phyloP scores from a whole-genome alignment of 2,113 vertebrate genomes.

The Petrocephalus microphthalmus region DNA sequence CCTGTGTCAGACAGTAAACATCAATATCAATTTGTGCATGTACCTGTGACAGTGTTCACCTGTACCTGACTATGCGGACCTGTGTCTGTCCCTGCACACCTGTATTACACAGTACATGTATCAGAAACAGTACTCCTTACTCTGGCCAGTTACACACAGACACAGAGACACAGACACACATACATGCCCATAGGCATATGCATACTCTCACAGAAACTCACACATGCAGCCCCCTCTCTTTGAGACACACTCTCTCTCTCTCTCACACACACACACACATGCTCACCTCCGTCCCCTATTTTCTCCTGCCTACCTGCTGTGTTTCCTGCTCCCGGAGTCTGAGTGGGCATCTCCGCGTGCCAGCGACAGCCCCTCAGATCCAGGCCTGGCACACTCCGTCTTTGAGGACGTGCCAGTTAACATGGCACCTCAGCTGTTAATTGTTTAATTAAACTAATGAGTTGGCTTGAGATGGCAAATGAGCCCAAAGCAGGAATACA shows the following conservation, averaged over 20 bases:
- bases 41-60: not conserved
- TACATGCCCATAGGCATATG: not conserved
- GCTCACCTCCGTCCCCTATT: not conserved
- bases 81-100: not conserved
- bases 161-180: not conserved
- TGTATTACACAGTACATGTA: not conserved
- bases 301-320: not conserved
- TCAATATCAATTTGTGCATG: not conserved
- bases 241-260: not conserved
- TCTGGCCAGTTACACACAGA: not conserved
- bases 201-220: not conserved
- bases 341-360: constrained; percentile 14
- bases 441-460: constrained; percentile 52
- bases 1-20: not conserved
- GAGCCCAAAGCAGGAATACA: constrained; percentile 28
- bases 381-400: constrained; percentile 14
- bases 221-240: not conserved
- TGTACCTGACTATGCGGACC: not conserved
- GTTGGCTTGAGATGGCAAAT: constrained; percentile 34
- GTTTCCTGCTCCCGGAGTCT: constrained; percentile 13
- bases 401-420: constrained; percentile 39
- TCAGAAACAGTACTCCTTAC: not conserved
- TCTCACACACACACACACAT: not conserved
- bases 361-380: constrained; percentile 17
- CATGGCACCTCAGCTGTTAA: constrained; percentile 44